Evolutionary conservation across 2,113 vertebrate species (phyloP).

Genomic region (Emydura subglobosa): DNA sequence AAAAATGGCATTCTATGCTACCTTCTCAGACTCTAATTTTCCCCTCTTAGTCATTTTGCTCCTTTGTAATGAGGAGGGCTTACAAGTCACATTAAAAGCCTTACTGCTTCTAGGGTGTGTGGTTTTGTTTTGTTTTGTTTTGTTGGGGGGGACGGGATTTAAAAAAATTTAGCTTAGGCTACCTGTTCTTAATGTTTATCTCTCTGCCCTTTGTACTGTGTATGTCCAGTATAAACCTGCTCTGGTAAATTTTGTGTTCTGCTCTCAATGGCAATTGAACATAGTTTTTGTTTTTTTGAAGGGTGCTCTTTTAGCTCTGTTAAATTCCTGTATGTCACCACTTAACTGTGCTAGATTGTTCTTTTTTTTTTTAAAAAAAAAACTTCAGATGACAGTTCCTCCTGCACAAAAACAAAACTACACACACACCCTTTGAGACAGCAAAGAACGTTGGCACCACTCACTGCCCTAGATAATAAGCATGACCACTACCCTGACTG

Average conservation of each 20-base stretch:
- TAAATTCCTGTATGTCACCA: background rate
- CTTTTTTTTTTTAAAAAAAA: background rate
- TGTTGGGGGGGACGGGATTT: background rate
- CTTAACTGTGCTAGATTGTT: background rate
- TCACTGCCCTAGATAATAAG: background rate
- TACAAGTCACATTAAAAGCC: background rate
- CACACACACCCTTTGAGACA: background rate
- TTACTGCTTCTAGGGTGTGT: background rate
- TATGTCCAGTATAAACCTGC: background rate
- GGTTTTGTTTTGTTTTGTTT: background rate
- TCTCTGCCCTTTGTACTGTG: background rate
- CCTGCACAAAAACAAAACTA: background rate
- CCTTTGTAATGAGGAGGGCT: background rate
- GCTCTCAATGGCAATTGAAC: background rate
- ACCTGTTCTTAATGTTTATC: background rate
- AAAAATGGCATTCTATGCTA: background rate
- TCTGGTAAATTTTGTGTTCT: background rate
- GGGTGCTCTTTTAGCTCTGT: background rate
- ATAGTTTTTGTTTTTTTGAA: background rate
- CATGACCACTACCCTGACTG: background rate
- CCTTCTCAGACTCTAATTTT: background rate
- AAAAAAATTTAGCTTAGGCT: background rate
- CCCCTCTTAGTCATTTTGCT: background rate
- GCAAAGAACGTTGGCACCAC: background rate
- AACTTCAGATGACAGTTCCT: background rate